A percentile compares a stretch with the other conserved stretches of the same genome.
These are phyloP conservation scores for Paragorgia papillata DNA, from an alignment of 92 coral and sea anemone species.

Conservation along the genomic window DNA sequence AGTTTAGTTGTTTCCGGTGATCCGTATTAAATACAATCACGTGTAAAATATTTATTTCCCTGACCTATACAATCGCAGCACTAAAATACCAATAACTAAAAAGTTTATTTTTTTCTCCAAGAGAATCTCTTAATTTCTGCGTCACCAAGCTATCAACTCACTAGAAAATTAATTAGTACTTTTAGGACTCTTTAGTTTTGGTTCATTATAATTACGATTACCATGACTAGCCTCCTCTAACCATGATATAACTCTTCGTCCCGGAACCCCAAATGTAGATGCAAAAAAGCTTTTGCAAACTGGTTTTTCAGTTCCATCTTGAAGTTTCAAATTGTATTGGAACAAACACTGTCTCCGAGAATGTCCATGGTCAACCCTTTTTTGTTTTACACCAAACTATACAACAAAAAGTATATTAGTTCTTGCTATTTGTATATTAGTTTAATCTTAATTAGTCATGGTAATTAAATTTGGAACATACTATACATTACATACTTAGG, in stretches of 20 bases:
- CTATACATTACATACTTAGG: no score
- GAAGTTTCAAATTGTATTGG: neutral
- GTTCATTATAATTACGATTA: neutral
- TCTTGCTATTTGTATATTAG: no score
- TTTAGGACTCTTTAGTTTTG: neutral
- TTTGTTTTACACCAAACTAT: neutral
- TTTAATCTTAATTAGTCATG: no score
- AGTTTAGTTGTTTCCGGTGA: neutral
- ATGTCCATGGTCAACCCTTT: slow-evolving; percentile 2
- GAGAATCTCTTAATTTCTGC: no score
- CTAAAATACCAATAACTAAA: no score
- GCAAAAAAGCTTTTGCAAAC: neutral
- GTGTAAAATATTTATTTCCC: neutral
- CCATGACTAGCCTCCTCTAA: neutral
- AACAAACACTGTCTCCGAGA: neutral
- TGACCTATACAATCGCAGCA: neutral
- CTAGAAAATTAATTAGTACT: no score
- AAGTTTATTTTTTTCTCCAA: no score
- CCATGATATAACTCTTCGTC: slow-evolving; percentile 17
- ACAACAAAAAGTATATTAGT: no score
- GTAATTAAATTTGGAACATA: no score
- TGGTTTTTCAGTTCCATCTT: neutral
- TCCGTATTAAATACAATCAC: neutral
- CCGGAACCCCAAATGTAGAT: slow-evolving; percentile 9
- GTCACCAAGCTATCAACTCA: no score